Base-by-base conservation (phyloP, 1,140 invertebrate species). In the Galleria mellonella region DNA sequence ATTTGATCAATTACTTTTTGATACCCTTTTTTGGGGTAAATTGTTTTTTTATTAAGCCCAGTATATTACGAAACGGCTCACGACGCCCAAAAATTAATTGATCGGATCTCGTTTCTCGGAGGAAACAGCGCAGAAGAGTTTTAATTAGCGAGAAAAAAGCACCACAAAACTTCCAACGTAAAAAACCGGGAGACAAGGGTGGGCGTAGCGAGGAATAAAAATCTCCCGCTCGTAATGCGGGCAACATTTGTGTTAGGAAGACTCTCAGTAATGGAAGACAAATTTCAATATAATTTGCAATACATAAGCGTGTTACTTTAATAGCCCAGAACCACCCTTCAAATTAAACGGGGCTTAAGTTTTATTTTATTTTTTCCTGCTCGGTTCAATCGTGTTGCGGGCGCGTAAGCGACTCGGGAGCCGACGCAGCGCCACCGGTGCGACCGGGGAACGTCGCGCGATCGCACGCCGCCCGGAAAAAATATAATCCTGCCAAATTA, bases 241-340 rank as follows among this genome's bases (percentile, higher is more conserved):
- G 74, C 70, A 83, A 83, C 82, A 85, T 85, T 85, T 85, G 82
- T 83, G 78, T 83, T 72, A 83, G 76, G 79, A 82, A 83, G 79
- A 75, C 72, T 68, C 74, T 74, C 74, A 73, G 79, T 83, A 86
- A 84, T 83, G 79, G 83, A 82, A 83, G 79, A 82, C 79, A 87
- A 87, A 87, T 87, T 86, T 87, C 86, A 84, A 87, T 86, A 86
- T 86, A 86, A 87, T 87, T 87, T 87, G 82, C 82, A 86, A 86
- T 87, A 87, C 84, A 86, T 87, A 87, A 85, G 84, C 86, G 86
- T 87, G 83, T 87, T 87, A 87, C 83, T 86, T 87, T 87, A 87
- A 87, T 87, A 86, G 86, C 74, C 84, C 84, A 79, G 84, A 87
- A 87, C 86, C 83, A 84, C 83, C 86, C 83, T 79, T 83, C 83